A percentile compares a stretch with the other conserved stretches of the same genome.
Conservation (phyloP, 2,888 invertebrate genomes). For the Tetranychus piercei region DNA sequence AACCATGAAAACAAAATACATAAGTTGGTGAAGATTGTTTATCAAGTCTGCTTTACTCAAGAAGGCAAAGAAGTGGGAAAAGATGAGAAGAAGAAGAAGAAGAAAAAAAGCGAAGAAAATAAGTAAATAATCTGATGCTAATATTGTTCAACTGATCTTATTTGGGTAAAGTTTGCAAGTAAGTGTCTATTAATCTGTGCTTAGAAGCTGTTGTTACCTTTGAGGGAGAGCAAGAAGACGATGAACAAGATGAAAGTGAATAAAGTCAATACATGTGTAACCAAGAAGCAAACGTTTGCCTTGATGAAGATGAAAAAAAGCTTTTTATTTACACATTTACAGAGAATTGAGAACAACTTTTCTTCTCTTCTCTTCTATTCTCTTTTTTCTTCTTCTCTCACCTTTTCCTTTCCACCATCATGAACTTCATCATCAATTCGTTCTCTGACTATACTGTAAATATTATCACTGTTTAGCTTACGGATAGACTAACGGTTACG, state of each 20-base stretch:
- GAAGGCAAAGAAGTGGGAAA: no score
- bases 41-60: no score
- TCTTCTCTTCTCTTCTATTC: not conserved
- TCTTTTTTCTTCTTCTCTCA: not conserved
- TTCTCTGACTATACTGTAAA: not conserved
- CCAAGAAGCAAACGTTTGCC: not conserved
- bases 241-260: not conserved
- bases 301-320: not conserved
- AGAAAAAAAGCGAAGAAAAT: no score
- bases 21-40: no score
- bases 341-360: not conserved
- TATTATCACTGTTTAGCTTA: not conserved
- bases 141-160: no score
- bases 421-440: not conserved
- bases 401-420: not conserved
- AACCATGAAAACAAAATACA: no score
- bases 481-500: not conserved
- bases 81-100: no score
- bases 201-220: no score
- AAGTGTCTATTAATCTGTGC: no score
- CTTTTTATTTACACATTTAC: not conserved
- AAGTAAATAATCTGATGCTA: no score
- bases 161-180: no score
- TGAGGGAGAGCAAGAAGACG: not conserved
- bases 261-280: not conserved